Percentiles rank a stretch among this genome's conserved stretches.
phyloP scores from a whole-genome alignment of 2,113 vertebrate species.

The Chlorodrepanis virens region DNA sequence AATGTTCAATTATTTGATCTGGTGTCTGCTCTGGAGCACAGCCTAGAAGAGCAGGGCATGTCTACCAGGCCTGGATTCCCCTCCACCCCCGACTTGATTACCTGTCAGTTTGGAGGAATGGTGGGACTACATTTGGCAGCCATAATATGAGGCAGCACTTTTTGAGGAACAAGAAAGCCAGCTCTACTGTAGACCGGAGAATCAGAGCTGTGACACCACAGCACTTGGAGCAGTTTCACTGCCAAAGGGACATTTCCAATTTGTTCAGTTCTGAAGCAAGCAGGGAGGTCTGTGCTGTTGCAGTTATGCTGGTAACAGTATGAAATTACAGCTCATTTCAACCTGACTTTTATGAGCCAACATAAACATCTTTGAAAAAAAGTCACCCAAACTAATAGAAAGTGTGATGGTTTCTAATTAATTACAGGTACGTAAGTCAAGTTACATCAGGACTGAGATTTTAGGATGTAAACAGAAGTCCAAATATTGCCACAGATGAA shows the following conservation, averaged over 20 bases:
- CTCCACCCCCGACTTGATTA: neutral
- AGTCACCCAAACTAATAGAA: neutral
- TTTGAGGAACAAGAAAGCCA: neutral
- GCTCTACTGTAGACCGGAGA: neutral
- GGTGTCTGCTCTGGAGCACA: neutral
- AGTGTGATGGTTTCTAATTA: neutral
- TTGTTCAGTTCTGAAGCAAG: neutral
- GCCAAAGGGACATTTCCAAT: neutral
- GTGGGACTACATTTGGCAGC: fast-evolving
- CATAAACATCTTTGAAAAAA: neutral
- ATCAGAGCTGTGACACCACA: neutral
- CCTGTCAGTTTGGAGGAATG: neutral
- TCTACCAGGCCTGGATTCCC: neutral
- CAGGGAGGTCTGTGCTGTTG: neutral
- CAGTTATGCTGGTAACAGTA: neutral
- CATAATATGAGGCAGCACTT: neutral
- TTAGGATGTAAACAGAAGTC: neutral
- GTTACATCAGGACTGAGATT: neutral
- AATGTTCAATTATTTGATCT: neutral
- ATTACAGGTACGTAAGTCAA: neutral
- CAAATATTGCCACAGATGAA: neutral
- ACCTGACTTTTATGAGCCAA: neutral
- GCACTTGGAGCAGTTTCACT: neutral
- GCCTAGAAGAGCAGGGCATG: neutral
- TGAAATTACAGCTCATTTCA: neutral